Evolutionary conservation across 1,140 invertebrate genomes (phyloP), one percentile per base, ranked within the genome.

Genomic region (Drosophila melanogaster): DNA sequence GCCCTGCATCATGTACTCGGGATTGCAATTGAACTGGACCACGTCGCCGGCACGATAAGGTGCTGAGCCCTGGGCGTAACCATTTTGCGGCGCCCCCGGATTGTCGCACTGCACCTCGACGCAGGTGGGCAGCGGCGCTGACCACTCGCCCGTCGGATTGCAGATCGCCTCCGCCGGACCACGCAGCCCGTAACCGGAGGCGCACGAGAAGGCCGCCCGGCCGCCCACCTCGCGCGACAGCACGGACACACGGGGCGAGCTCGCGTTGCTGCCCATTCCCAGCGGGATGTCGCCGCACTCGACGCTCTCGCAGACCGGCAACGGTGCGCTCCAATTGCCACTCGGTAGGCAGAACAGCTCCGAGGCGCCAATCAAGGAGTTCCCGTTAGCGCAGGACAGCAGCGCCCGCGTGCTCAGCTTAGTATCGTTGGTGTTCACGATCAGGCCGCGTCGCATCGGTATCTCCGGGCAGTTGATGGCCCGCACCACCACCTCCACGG

Each of bases 1-100:
- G 3, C 97, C 97, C 91, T 97, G 95, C 93, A 98, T 95, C 94
- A 97, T 97, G 92, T 95, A 97, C 60, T 97, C 96, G 44, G 96
- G 94, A 92, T 96, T 95, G 92, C 97, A 98, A 90, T 96, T 96
- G 93, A 97, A 96, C 89, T 97, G 96, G 15, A 97, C 94, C 19
- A 97, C 94, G 91, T 97, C 96, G 14, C 96, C 96, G 19, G 96
- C 96, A 81, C 96, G 94, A 92, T 96, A 97, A 14, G 95, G 95
- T 46, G 94, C 94, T 58, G 93, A 94, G 26, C 95, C 96, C 81
- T 95, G 95, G 56, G 96, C 94, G 91, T 95, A 96, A 30, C 96
- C 96, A 80, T 97, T 96, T 50, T 95, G 94, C 4, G 96, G 96
- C 6, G 94, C 92, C 17, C 94, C 94, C 0, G 96, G 95, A 72